Evolutionary conservation across 2,113 vertebrate species (phyloP).

Genomic region (Hemiprocne comata): DNA sequence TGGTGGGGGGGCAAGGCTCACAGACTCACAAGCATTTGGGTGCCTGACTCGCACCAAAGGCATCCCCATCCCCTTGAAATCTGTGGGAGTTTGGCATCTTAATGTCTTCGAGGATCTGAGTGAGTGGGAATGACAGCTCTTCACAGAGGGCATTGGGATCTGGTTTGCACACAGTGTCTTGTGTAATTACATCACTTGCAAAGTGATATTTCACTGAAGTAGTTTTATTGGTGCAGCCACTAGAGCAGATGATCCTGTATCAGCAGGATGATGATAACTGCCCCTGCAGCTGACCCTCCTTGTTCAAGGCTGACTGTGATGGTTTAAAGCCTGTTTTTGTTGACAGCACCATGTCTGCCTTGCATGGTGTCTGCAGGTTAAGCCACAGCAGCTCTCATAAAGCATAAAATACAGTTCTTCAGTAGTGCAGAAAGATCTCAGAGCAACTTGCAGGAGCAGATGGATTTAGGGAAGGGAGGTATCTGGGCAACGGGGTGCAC

Average conservation of each 20-base stretch:
- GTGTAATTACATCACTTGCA: background rate
- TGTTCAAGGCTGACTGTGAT: background rate
- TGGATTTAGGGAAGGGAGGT: background rate
- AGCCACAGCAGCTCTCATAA: background rate
- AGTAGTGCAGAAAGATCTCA: background rate
- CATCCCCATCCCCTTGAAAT: background rate
- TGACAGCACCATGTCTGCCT: background rate
- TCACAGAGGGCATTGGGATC: background rate
- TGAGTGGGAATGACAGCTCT: slow-evolving; percentile 1
- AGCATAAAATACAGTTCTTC: background rate
- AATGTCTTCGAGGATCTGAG: slow-evolving; percentile 15
- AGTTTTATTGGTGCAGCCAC: background rate
- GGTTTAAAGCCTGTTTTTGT: background rate
- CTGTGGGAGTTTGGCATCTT: background rate
- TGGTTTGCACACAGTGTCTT: background rate
- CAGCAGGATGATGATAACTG: background rate
- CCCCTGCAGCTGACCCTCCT: background rate
- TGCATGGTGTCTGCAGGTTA: background rate
- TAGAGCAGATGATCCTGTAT: background rate
- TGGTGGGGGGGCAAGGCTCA: background rate
- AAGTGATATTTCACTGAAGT: background rate
- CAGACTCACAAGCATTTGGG: background rate
- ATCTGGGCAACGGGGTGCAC: accelerated
- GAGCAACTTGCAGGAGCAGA: background rate
- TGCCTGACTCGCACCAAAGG: background rate